Base-by-base conservation (phyloP, 2,797 vertebrate genomes). In the Acanthurus tractus region DNA sequence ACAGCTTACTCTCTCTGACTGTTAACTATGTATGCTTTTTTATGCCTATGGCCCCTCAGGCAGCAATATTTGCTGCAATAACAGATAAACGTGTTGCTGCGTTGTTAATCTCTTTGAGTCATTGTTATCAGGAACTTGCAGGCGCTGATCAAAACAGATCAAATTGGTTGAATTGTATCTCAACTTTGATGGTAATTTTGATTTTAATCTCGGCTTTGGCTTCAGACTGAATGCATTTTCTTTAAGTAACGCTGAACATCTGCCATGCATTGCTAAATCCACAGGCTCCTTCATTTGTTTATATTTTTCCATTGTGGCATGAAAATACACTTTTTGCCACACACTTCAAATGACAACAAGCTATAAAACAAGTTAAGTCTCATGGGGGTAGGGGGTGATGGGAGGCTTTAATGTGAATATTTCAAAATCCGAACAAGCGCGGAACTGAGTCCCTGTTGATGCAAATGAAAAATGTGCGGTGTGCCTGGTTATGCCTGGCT, bases 321-420 rank as follows among this genome's bases (percentile, higher is more conserved):
- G 42, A 44, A 76, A 38, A 86, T 78, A 66, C 42, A 70, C 77
- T 81, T 61, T 75, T 55, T 15, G 49, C 59, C 25, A 42, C 79
- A 84, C 82, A 79, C 77, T 76, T 73, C 68, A 63, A 52, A 65
- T 67, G 56, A 92, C 84, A 84, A 88, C 82, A 89, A 87, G 87
- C 88, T 77, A 82, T 70, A 81, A 87, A 86, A 88, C 73, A 85
- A 78, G 74, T 23, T 20, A 17, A 74, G 57, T 84, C 88, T 74
- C 90, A 34, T 34, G 29, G 15, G 88, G 84, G 77, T 59, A 46
- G 53, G 18, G 55, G 42, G 58, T 66, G 81, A 85, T 76, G 81
- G 74, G 76, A 77, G 36, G 74, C 87, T 93, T 92, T 85, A 86
- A 89, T 91, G 85, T 87, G 87, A 86, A 79, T 83, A 82, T 93